Evolutionary conservation across 1,140 invertebrate genomes (phyloP).

Genomic region (Amyelois transitella): DNA sequence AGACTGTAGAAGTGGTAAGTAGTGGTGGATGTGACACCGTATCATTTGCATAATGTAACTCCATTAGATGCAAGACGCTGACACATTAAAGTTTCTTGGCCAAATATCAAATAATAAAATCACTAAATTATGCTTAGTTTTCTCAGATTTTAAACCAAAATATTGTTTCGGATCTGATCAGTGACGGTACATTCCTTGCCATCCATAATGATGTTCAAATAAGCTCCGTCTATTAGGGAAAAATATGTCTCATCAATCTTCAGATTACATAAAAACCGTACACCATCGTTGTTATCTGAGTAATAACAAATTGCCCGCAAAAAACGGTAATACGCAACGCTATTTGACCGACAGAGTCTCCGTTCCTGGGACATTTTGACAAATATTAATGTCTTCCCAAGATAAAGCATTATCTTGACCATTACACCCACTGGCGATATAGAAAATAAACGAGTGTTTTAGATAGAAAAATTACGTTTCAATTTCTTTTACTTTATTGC

Average conservation of each 20-base stretch:
- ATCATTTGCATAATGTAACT: no score
- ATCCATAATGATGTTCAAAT: no score
- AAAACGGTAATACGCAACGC: background rate
- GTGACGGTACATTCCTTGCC: no score
- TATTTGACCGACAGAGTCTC: background rate
- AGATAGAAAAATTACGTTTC: background rate
- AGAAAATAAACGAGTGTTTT: background rate
- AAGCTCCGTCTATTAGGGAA: background rate
- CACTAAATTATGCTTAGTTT: no score
- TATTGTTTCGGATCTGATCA: no score
- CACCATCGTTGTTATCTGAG: background rate
- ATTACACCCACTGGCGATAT: conserved; percentile 11
- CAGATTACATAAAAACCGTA: background rate
- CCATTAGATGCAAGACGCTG: no score
- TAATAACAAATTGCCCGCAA: conserved; percentile 2
- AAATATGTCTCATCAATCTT: background rate
- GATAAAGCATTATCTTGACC: conserved; percentile 22
- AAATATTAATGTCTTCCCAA: conserved; percentile 27
- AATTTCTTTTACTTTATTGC: no score
- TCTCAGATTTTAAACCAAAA: no score
- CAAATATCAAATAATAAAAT: no score
- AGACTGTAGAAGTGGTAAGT: no score
- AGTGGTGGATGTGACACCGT: no score
- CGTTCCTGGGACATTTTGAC: conserved; percentile 24
- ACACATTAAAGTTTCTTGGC: no score